Conservation (phyloP, 2,888 invertebrate genomes). For the Emmelina monodactyla region DNA sequence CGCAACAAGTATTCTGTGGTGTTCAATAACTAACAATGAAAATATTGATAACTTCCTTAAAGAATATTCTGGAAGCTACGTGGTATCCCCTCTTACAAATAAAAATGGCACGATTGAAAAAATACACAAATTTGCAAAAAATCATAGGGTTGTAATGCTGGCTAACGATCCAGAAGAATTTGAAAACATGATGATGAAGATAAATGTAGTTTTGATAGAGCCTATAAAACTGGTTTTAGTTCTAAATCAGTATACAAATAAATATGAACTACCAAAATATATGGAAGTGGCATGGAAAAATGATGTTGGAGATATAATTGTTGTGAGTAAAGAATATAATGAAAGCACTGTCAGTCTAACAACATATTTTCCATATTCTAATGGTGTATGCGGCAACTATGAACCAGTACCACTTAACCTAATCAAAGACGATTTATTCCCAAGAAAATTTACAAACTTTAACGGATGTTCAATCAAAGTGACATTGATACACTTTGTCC, state of each 20-base stretch:
- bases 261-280: slow-evolving; percentile 14
- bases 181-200: not conserved
- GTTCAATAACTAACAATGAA: too few relatives aligned
- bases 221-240: not conserved
- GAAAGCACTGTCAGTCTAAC: slow-evolving; percentile 19
- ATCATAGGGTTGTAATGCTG: not conserved
- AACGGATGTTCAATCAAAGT: slow-evolving; percentile 29
- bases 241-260: not conserved
- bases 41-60: not conserved
- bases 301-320: slow-evolving; percentile 30
- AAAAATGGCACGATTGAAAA: not conserved
- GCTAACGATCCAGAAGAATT: not conserved
- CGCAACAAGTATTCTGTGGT: too few relatives aligned
- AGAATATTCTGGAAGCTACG: not conserved
- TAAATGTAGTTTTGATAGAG: not conserved
- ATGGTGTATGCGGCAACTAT: slow-evolving; percentile 25
- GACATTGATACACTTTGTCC: slow-evolving; percentile 20
- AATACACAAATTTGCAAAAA: not conserved
- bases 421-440: slow-evolving; percentile 21
- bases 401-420: slow-evolving; percentile 21
- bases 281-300: slow-evolving; percentile 28
- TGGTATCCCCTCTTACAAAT: not conserved
- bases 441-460: slow-evolving; percentile 32
- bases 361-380: slow-evolving; percentile 31
- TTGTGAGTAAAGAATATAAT: slow-evolving; percentile 19